phyloP scores from a whole-genome alignment of 1,140 invertebrate genomes.

The Zaprionus ornatus region DNA sequence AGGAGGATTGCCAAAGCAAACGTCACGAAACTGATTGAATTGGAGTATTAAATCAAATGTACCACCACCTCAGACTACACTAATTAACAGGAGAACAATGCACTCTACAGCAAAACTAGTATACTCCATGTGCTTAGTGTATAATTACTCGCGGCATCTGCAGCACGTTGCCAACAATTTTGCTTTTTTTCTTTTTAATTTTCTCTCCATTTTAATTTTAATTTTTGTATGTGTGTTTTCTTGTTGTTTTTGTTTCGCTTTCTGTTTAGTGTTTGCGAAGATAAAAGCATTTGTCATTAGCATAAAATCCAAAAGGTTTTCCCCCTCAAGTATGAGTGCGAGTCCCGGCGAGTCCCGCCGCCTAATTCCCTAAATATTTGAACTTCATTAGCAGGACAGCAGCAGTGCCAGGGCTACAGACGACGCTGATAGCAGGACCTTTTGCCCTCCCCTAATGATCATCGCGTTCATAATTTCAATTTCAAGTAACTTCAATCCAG shows the following conservation, averaged over 20 bases:
- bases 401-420: conserved; percentile 7
- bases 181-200: conserved; percentile 60
- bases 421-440: conserved; percentile 20
- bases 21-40: neutral
- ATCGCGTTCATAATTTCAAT: conserved; percentile 48
- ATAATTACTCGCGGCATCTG: conserved; percentile 36
- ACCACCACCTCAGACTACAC: neutral
- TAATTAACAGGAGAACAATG: neutral
- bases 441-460: conserved; percentile 28
- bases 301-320: conserved; percentile 71
- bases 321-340: conserved; percentile 36
- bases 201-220: conserved; percentile 36
- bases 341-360: conserved; percentile 21
- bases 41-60: neutral
- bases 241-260: conserved; percentile 22
- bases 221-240: conserved; percentile 1
- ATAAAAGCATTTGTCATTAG: conserved; percentile 82
- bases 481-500: conserved; percentile 41
- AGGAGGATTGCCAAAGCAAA: too few relatives aligned
- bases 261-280: conserved; percentile 50
- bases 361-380: conserved; percentile 69
- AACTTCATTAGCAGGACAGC: conserved; percentile 64
- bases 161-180: conserved; percentile 71
- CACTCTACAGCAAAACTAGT: neutral
- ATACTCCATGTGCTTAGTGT: conserved; percentile 24